Evolutionary conservation across 2,888 invertebrate species (phyloP).

Genomic region (Leptarthrus brevirostris): DNA sequence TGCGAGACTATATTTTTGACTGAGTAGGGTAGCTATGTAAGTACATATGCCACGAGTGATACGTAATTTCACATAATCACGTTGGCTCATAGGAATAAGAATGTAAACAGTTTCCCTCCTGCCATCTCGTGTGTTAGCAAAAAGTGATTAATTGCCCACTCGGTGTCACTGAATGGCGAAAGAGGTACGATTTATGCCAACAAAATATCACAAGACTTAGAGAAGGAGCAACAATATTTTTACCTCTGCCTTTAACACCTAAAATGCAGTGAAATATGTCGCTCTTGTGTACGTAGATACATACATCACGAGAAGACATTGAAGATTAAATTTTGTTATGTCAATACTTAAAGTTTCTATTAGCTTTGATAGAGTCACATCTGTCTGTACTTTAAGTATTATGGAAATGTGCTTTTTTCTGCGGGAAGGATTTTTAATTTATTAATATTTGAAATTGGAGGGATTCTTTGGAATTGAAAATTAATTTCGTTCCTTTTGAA

Average conservation of each 20-base stretch:
- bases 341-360: too few species aligned
- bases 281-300: not conserved
- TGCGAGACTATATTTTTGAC: not conserved
- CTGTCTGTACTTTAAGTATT: too few species aligned
- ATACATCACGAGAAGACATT: too few species aligned
- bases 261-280: not conserved
- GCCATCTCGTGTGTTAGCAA: not conserved
- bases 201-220: not conserved
- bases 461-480: too few species aligned
- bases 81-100: not conserved
- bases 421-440: too few species aligned
- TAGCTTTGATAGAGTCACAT: too few species aligned
- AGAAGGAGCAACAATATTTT: not conserved
- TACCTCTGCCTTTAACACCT: not conserved
- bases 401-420: too few species aligned
- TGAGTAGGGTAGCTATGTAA: not conserved
- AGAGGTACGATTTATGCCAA: conserved; percentile 15
- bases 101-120: not conserved
- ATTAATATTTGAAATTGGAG: too few species aligned
- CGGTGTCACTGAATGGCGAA: conserved; percentile 8
- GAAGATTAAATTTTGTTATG: too few species aligned
- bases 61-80: conserved; percentile 8
- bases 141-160: conserved; percentile 14
- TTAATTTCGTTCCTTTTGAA: too few species aligned
- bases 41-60: conserved; percentile 3